phyloP scores from a whole-genome alignment of 1,140 invertebrate genomes.

The Rhyacophila brunnea region DNA sequence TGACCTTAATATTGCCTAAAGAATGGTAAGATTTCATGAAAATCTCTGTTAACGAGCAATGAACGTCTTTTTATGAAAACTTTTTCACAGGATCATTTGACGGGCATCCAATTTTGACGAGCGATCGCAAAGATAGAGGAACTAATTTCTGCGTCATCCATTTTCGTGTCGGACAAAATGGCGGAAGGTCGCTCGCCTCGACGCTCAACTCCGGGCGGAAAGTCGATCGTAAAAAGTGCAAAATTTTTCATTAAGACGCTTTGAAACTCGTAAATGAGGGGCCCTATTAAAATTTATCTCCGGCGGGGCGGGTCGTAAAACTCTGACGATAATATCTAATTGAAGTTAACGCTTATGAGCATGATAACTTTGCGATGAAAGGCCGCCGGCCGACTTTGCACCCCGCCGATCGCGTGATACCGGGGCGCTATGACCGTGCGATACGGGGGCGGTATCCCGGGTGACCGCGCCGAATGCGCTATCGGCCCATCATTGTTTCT shows the following conservation, averaged over 20 bases:
- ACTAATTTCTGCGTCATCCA: background rate
- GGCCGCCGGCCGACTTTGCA: constrained; percentile 22
- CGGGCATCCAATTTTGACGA: too few relatives aligned
- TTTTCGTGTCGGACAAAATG: constrained; percentile 1
- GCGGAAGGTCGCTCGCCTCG: background rate
- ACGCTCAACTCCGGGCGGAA: constrained; percentile 9
- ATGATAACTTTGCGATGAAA: constrained; percentile 35
- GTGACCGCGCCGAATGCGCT: background rate
- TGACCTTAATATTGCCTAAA: too few relatives aligned
- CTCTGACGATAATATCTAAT: constrained; percentile 34
- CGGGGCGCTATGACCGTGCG: background rate
- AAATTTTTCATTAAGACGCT: constrained; percentile 37
- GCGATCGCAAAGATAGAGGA: background rate
- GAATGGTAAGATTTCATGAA: too few relatives aligned
- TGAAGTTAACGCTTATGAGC: constrained; percentile 36
- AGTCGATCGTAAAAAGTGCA: constrained; percentile 34
- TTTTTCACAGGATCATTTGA: too few relatives aligned
- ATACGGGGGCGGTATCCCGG: background rate
- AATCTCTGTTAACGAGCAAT: too few relatives aligned
- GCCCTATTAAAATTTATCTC: constrained; percentile 36
- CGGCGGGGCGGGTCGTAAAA: constrained; percentile 25
- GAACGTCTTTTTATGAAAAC: too few relatives aligned
- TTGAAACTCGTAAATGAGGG: constrained; percentile 34
- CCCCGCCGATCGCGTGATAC: too few relatives aligned
- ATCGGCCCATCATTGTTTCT: background rate